A percentile compares a stretch with the other conserved stretches of the same genome.
Evolutionary conservation across 2,888 invertebrate species (phyloP).

Genomic region (Gortyna flavago): DNA sequence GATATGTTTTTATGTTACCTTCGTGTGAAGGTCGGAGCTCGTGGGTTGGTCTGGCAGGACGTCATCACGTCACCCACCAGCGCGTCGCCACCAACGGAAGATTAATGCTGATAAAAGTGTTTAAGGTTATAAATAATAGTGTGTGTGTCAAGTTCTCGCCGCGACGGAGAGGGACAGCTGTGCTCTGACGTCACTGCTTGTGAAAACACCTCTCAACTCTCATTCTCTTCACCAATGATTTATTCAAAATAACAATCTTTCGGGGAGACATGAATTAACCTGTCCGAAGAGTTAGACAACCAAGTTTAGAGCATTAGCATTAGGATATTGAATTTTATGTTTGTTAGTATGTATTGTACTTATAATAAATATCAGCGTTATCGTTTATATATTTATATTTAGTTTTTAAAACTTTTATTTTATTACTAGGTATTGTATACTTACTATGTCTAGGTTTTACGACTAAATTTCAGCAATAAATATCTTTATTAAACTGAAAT

Average conservation of each 20-base stretch:
- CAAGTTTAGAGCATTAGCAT: conserved; percentile 31
- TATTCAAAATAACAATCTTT: conserved; percentile 69
- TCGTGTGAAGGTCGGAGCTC: conserved; percentile 67
- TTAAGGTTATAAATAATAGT: conserved; percentile 67
- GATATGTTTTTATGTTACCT: conserved; percentile 66
- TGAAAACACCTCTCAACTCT: conserved; percentile 70
- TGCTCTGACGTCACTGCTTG: conserved; percentile 73
- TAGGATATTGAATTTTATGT: conserved; percentile 44
- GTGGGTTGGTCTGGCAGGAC: conserved; percentile 58
- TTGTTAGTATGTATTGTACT: conserved; percentile 12
- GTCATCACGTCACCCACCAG: conserved; percentile 63
- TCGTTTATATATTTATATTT: conserved; percentile 40
- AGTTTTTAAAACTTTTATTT: conserved; percentile 19
- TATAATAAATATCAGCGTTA: conserved; percentile 33
- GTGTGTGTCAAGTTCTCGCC: conserved; percentile 68
- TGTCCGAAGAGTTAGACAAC: conserved; percentile 21
- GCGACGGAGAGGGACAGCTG: conserved; percentile 76
- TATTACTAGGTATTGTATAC: too few relatives aligned
- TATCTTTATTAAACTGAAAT: conserved; percentile 23
- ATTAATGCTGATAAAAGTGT: conserved; percentile 73
- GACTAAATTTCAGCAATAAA: conserved; percentile 25
- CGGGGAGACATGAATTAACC: conserved; percentile 21
- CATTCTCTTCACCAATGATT: conserved; percentile 73
- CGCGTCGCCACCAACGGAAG: conserved; percentile 64
- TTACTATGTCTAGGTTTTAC: conserved; percentile 37